Evolutionary conservation across 2,888 invertebrate species (phyloP), one percentile per base, ranked within the genome.

Genomic region (Thelaira solivaga): DNA sequence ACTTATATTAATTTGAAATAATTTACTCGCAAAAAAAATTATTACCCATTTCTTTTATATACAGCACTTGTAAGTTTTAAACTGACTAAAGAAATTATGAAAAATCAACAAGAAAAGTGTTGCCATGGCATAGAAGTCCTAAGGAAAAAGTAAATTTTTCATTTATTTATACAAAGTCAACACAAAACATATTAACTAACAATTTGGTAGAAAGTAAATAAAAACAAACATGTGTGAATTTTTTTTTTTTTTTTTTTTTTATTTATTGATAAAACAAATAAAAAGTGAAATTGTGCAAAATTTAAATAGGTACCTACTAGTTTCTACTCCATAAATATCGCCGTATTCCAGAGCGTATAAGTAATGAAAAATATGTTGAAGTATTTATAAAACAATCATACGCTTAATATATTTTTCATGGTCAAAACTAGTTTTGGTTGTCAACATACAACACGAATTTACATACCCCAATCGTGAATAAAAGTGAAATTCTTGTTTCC

Each of bases 11-110:
- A 4, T 67, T 18, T 18, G 5, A 47, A 26, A 16, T 11, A 45
- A 39, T 20, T 43, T 34, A 34, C 6, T 13, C 10, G 8, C 4
- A 13, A 51, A 49, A 39, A 24, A 45, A 24, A n/a, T 2, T 22
- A 36, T 78, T 73, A 78, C 77, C 77, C 77, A 78, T 76, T 22
- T 61, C 45, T 57, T 51, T 78, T 64, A 41, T 11, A 41, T 69
- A 51, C 78, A 24, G 16, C 74, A 71, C 69, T 78, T 69, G 77
- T 13, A 74, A 65, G 24, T 59, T 78, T 55, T 8, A 55, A 74
- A 78, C 78, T 78, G 74, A 71, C 47, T 65, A 59, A 53, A 49
- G 22, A 73, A 62, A 49, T 61, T 41, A 61, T 18, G 6, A 39
- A 16, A 69, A 78, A 65, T 61, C 59, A 53, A 78, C 68, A 49